Base-by-base conservation (phyloP, 1,140 invertebrate species). In the Brachionus calyciflorus region DNA sequence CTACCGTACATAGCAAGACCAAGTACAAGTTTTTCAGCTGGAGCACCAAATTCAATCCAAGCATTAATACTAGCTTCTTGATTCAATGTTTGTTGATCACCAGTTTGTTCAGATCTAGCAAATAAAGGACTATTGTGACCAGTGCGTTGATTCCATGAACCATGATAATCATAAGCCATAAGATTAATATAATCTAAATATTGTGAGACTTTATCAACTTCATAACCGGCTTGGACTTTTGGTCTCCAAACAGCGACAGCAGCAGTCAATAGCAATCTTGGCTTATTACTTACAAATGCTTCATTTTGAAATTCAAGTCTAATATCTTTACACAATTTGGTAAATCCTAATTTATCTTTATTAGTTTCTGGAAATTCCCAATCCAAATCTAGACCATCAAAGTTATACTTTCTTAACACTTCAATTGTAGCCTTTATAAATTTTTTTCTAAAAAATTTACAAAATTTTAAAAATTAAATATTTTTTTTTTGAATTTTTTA, bases 121-220 rank as follows among this genome's bases (percentile, higher is more conserved):
- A 81, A 83, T 2, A 86, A 79, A 12, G 84, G 83, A 14, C 83
- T 78, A 60, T 86, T 81, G 77, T 84, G 83, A 0, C 84, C 84
- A 6, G 93, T 94, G 83, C 92, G 91, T 28, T 91, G 91, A 82
- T 96, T 93, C 93, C 93, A 96, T 85, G 93, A 93, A 5, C 93
- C 93, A 82, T 96, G 93, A 83, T 95, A 93, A 87, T 96, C 91
- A 86, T 96, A 89, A 91, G 96, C 80, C 86, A 87, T 87, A 28
- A 97, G 87, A 86, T 96, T 97, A 85, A 98, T 91, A 87, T 94
- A 96, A 85, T 98, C 94, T 75, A 97, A 84, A 83, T 94, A 93
- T 89, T 90, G 90, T 81, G 92, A 91, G 12, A 97, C 84, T 80
- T 89, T 90, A 17, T 90, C 89, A 21, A 96, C 87, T 80, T 98